These are phyloP conservation scores for Pseudolaguvia tuberculata DNA, from an alignment of 2,113 vertebrate genomes.

Conservation along the genomic window DNA sequence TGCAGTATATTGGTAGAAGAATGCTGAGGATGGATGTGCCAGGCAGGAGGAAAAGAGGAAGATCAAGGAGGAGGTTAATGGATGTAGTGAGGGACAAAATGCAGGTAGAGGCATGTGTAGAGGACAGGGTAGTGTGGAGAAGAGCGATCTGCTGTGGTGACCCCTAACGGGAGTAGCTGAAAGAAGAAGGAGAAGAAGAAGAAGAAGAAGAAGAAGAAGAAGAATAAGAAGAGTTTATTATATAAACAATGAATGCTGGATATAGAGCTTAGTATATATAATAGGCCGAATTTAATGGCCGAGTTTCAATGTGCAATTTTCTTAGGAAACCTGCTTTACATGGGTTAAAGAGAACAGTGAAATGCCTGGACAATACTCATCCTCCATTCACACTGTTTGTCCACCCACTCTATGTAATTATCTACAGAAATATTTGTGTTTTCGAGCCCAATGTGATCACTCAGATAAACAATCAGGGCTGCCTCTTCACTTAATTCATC, in stretches of 20 bases:
- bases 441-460: conserved; percentile 44
- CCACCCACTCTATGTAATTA: conserved; percentile 51
- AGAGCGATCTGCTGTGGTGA: no score
- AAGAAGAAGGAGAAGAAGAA: no score
- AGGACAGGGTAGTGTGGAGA: no score
- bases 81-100: no score
- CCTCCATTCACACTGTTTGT: conserved; percentile 36
- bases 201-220: no score
- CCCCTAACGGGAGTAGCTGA: no score
- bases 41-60: no score
- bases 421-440: conserved; percentile 49
- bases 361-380: conserved; percentile 32
- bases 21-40: no score
- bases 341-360: conserved; percentile 9
- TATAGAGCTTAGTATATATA: not conserved
- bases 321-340: not conserved
- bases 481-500: conserved; percentile 32
- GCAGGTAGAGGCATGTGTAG: no score
- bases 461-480: conserved; percentile 44
- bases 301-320: not conserved
- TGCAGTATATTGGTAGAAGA: no score
- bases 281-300: not conserved
- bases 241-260: not conserved
- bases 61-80: no score
- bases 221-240: no score